Evolutionary conservation across 2,113 vertebrate genomes (phyloP).

Genomic region (Phycodurus eques): DNA sequence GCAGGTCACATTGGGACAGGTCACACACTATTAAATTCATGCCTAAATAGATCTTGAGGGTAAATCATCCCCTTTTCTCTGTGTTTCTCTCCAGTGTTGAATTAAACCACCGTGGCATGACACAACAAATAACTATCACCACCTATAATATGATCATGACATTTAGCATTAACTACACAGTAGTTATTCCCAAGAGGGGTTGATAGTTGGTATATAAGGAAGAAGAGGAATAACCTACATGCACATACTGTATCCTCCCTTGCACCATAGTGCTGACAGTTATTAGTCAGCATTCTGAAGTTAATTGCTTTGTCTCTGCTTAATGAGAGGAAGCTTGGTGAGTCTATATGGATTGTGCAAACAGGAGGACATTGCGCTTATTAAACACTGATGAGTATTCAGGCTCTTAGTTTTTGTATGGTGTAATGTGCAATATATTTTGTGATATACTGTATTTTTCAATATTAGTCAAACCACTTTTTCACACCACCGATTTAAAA

Average conservation of each 20-base stretch:
- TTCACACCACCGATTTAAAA: no score
- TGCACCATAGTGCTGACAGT: slow-evolving; percentile 4
- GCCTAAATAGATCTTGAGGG: slow-evolving; percentile 4
- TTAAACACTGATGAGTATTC: slow-evolving; percentile 13
- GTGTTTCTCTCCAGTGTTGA: slow-evolving; percentile 7
- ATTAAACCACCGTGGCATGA: neutral
- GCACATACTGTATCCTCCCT: neutral
- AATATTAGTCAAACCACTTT: no score
- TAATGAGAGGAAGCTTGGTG: slow-evolving; percentile 40
- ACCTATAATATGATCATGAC: slow-evolving; percentile 4
- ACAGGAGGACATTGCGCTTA: slow-evolving; percentile 17
- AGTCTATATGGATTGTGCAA: slow-evolving; percentile 19
- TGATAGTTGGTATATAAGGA: slow-evolving; percentile 15
- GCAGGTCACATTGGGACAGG: slow-evolving; percentile 14
- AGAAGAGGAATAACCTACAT: slow-evolving; percentile 2
- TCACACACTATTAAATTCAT: slow-evolving; percentile 17
- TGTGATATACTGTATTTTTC: no score
- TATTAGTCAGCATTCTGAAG: slow-evolving; percentile 31
- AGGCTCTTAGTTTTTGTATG: neutral
- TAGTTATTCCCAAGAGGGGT: slow-evolving; percentile 17
- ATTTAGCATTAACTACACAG: slow-evolving; percentile 6
- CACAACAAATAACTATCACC: slow-evolving; percentile 8
- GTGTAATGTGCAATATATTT: no score
- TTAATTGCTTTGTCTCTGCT: slow-evolving; percentile 32
- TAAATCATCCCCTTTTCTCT: neutral